Conservation (phyloP, 2,113 vertebrate genomes). For the Phocoena sinus region DNA sequence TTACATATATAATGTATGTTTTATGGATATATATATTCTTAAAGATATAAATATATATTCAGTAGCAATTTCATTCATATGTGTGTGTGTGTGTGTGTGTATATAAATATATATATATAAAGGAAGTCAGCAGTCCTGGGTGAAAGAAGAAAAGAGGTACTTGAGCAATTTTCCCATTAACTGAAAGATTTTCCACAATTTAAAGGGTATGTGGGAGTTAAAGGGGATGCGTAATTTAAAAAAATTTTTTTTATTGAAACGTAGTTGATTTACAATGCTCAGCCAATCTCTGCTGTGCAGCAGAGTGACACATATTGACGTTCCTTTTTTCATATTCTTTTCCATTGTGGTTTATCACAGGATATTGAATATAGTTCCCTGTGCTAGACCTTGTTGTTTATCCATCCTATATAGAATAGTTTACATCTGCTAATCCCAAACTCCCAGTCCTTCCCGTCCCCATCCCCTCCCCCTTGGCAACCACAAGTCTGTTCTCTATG, state of each 20-base stretch:
- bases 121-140: not conserved
- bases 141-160: not conserved
- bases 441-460: not conserved
- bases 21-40: not conserved
- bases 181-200: not conserved
- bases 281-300: not conserved
- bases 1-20: not conserved
- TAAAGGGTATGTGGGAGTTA: not conserved
- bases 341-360: not conserved
- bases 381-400: not conserved
- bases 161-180: not conserved
- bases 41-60: not conserved
- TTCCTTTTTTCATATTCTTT: not conserved
- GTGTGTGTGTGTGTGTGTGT: too few species aligned
- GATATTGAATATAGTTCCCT: not conserved
- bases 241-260: not conserved
- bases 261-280: not conserved
- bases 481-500: not conserved
- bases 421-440: not conserved
- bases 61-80: not conserved
- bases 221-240: not conserved
- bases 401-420: not conserved
- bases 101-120: not conserved
- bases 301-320: not conserved
- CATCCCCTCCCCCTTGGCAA: not conserved